Evolutionary conservation across 2,113 vertebrate genomes (phyloP).

Genomic region (pig (Sus scrofa)): DNA sequence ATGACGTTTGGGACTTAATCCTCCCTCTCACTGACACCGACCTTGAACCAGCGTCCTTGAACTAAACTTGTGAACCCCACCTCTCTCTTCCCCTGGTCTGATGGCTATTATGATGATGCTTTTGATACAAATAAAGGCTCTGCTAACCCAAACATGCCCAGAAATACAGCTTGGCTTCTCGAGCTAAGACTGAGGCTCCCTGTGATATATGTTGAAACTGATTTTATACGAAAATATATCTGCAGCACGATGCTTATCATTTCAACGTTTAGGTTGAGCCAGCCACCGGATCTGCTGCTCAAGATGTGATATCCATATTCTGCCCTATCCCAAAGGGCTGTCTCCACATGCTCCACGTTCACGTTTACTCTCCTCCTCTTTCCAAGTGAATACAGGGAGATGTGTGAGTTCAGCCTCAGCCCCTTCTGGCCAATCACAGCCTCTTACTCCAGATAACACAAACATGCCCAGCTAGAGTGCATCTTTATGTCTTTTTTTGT

Average conservation of each 20-base stretch:
- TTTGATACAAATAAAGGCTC: constrained; percentile 28
- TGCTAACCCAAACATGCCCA: neutral
- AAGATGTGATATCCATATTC: neutral
- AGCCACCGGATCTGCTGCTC: neutral
- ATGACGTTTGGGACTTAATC: neutral
- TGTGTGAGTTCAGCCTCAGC: constrained; percentile 19
- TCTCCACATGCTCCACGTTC: neutral
- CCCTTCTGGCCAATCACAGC: constrained; percentile 12
- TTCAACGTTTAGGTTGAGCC: neutral
- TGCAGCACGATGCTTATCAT: neutral
- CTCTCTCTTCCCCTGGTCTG: neutral
- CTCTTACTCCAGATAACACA: neutral
- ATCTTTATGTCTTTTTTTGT: constrained; percentile 51
- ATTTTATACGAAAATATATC: constrained; percentile 14
- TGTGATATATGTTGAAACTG: neutral
- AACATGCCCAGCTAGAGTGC: neutral
- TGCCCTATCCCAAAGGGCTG: neutral
- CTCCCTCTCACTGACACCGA: neutral
- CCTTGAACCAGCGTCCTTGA: constrained; percentile 40
- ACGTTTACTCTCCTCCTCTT: neutral
- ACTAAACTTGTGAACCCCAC: neutral
- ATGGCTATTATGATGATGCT: neutral
- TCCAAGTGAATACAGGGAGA: neutral
- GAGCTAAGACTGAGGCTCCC: neutral
- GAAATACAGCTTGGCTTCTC: constrained; percentile 7